Evolutionary conservation across 2,888 invertebrate genomes (phyloP), one percentile per base, ranked within the genome.

Genomic region (Leucania comma): DNA sequence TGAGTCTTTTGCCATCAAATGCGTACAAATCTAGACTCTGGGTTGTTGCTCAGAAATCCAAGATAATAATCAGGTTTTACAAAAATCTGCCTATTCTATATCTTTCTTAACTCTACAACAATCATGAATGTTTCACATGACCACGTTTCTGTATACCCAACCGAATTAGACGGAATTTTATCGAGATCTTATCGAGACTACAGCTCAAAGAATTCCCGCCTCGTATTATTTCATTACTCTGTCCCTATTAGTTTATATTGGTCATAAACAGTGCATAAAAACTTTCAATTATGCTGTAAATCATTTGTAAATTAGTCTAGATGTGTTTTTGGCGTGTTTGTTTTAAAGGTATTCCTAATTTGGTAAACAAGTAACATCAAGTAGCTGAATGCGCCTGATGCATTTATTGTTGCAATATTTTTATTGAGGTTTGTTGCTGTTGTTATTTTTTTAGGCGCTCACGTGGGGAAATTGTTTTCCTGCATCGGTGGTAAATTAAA

Each of bases 81-180:
- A 26, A 14, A n/a, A 51, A 17, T 3, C 14, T 22, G 50, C 0
- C 50, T 1, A 9, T 14, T 80, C 75, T 86, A 62, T 32, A 0
- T n/a, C 5, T 0, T 80, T 73, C 24, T 12, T 68, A 81, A 17
- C 29, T 82, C 87, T 86, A 64, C 29, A 68, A 29, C 65, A 73
- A 75, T 82, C 78, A 83, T 83, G 75, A 86, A 89, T 84, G 87
- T 86, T 86, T 84, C 83, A 88, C 86, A 87, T 87, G 87, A 86
- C 82, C 86, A 86, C 90, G 84, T 86, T 88, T 87, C 77, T 84
- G 84, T 85, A 83, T 86, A 88, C 88, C 87, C 87, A 83, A 86
- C 78, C 67, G 84, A 83, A 90, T 89, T 91, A 88, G 89, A 88
- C 85, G 81, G 86, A 90, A 90, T 89, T 87, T 88, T 88, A 86